phyloP scores from a whole-genome alignment of 2,888 invertebrate species.

The Drosophila koepferae region DNA sequence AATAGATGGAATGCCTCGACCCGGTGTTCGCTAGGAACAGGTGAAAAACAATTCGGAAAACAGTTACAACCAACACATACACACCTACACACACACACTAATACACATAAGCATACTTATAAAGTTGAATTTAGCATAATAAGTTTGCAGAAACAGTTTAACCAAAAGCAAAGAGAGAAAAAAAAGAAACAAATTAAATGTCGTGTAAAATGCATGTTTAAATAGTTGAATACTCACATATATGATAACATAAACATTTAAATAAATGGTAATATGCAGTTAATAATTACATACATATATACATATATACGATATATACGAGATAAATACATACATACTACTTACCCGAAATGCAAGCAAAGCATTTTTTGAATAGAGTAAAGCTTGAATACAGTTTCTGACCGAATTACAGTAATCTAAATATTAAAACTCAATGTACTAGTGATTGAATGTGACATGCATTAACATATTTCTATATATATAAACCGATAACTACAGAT shows the following conservation, averaged over 20 bases:
- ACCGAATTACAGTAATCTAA: constrained; percentile 29
- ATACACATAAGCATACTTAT: constrained; percentile 51
- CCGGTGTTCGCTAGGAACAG: constrained; percentile 59
- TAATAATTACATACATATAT: constrained; percentile 16
- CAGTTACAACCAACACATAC: constrained; percentile 26
- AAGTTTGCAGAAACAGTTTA: constrained; percentile 64
- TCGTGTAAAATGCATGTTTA: constrained; percentile 78
- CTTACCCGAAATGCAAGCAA: constrained; percentile 35
- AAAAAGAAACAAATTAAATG: constrained; percentile 60
- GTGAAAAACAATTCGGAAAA: constrained; percentile 56
- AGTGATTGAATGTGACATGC: constrained; percentile 64
- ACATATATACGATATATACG: constrained; percentile 28
- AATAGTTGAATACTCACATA: constrained; percentile 24
- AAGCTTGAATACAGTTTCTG: constrained; percentile 26
- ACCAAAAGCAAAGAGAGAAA: constrained; percentile 23
- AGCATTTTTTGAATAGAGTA: constrained; percentile 34
- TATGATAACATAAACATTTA: constrained; percentile 12
- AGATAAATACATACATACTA: constrained; percentile 51
- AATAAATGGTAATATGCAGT: constrained; percentile 20
- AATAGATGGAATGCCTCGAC: constrained; percentile 30
- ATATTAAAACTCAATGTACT: constrained; percentile 46
- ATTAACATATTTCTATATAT: constrained; percentile 37
- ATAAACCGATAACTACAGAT: constrained; percentile 33
- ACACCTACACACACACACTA: constrained; percentile 32
- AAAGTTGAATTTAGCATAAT: constrained; percentile 73